Evolutionary conservation across 2,113 vertebrate genomes (phyloP).

Genomic region (Podocnemis expansa): DNA sequence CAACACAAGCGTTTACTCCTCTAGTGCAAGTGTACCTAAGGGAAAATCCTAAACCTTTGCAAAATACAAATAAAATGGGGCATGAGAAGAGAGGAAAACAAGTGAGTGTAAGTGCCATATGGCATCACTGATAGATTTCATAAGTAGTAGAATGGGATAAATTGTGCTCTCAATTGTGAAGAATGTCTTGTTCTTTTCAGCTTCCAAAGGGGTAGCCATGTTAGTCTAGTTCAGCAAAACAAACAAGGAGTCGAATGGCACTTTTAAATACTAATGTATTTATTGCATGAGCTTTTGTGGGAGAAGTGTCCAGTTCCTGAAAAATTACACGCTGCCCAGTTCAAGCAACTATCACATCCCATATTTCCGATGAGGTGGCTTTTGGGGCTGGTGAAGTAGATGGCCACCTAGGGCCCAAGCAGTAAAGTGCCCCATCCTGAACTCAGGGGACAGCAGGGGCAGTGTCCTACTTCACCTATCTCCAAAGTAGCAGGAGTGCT

Average conservation of each 20-base stretch:
- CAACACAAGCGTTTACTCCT: conserved; percentile 7
- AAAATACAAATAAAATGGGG: conserved; percentile 10
- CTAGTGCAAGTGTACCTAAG: conserved; percentile 11
- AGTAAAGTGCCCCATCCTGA: too few relatives aligned
- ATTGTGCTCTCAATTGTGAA: background rate
- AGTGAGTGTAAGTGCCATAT: rapidly evolving
- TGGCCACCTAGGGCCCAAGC: too few relatives aligned
- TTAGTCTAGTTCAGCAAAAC: too few relatives aligned
- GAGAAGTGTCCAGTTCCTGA: rapidly evolving
- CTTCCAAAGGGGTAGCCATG: too few relatives aligned
- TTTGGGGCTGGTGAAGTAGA: too few relatives aligned
- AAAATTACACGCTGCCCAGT: background rate
- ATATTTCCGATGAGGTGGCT: conserved; percentile 30
- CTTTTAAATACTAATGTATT: too few relatives aligned
- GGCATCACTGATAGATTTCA: background rate
- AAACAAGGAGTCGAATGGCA: too few relatives aligned
- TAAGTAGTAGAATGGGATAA: background rate
- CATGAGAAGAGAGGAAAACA: background rate
- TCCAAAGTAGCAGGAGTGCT: too few relatives aligned
- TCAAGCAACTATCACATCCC: conserved; percentile 10
- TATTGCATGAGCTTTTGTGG: too few relatives aligned
- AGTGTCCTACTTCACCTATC: too few relatives aligned
- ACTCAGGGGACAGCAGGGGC: too few relatives aligned
- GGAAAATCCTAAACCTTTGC: background rate
- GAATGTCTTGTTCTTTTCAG: background rate